Conservation (phyloP, 2,113 vertebrate genomes). For the Natator depressus region DNA sequence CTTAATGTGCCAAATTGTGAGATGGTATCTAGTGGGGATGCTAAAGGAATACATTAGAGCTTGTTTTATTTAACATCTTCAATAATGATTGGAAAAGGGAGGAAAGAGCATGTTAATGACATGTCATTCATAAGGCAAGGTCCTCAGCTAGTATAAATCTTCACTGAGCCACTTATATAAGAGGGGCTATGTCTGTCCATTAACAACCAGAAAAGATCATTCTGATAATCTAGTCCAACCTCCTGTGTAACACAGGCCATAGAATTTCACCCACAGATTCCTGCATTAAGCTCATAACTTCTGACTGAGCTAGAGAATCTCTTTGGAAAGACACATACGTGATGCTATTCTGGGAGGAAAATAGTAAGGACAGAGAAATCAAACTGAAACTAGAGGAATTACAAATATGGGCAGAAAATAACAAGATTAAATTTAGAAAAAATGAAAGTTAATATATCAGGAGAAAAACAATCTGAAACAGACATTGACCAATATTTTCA, state of each 20-base stretch:
- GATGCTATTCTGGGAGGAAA: neutral
- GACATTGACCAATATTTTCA: neutral
- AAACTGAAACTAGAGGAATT: neutral
- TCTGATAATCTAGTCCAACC: neutral
- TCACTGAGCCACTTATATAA: neutral
- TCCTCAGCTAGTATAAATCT: rapidly evolving
- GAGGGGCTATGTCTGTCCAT: neutral
- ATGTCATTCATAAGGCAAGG: neutral
- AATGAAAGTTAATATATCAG: neutral
- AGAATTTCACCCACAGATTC: neutral
- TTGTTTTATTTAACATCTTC: neutral
- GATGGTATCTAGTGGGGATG: neutral
- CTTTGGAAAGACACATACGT: neutral
- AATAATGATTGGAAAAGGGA: neutral
- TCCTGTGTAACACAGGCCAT: neutral
- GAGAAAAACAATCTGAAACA: neutral
- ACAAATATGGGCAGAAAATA: neutral
- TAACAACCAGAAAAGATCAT: neutral
- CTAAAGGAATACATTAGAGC: neutral
- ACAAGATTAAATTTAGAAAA: neutral
- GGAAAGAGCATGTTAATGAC: neutral
- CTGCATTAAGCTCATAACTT: neutral
- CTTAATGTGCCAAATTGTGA: neutral
- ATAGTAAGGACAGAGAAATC: neutral
- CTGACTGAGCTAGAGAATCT: neutral